Percentiles rank a stretch among this genome's conserved stretches.
These are phyloP conservation scores for Drosophila barbarae DNA, from an alignment of 2,888 invertebrate genomes.

Conservation along the genomic window DNA sequence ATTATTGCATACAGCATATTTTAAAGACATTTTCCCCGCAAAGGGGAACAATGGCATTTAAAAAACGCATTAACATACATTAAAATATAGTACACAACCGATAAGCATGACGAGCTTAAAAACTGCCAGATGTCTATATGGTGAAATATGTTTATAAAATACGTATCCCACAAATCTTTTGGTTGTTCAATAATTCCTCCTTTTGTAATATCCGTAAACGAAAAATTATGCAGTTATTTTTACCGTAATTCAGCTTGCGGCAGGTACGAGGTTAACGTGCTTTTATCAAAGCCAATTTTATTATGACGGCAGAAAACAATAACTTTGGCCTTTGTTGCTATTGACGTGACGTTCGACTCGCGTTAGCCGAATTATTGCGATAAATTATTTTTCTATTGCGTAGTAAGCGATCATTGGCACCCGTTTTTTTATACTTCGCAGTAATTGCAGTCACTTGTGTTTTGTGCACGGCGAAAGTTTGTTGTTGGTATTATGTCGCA, in stretches of 20 bases:
- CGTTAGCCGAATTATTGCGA: slow-evolving; percentile 12
- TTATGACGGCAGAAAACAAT: slow-evolving; percentile 1
- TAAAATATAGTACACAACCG: background rate
- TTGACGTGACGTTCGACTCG: slow-evolving; percentile 3
- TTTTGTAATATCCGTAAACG: background rate
- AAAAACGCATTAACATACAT: background rate
- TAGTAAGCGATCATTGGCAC: slow-evolving; percentile 32
- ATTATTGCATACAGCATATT: background rate
- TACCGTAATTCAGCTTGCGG: slow-evolving; percentile 15
- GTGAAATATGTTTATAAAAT: background rate
- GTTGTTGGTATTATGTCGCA: background rate
- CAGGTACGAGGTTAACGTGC: slow-evolving; percentile 28
- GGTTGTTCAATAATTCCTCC: background rate
- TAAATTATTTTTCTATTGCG: slow-evolving; percentile 34
- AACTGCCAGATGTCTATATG: background rate
- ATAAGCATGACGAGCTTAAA: background rate
- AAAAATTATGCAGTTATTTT: slow-evolving; percentile 19
- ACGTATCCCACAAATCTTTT: background rate
- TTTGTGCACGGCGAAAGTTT: slow-evolving; percentile 3
- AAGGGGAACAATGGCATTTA: background rate
- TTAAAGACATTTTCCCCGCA: background rate
- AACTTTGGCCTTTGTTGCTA: slow-evolving; percentile 18
- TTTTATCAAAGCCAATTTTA: slow-evolving; percentile 21
- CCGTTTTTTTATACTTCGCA: slow-evolving; percentile 21
- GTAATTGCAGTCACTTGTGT: slow-evolving; percentile 21